Conservation (phyloP, 2,888 invertebrate species). For the Hyalella azteca region DNA sequence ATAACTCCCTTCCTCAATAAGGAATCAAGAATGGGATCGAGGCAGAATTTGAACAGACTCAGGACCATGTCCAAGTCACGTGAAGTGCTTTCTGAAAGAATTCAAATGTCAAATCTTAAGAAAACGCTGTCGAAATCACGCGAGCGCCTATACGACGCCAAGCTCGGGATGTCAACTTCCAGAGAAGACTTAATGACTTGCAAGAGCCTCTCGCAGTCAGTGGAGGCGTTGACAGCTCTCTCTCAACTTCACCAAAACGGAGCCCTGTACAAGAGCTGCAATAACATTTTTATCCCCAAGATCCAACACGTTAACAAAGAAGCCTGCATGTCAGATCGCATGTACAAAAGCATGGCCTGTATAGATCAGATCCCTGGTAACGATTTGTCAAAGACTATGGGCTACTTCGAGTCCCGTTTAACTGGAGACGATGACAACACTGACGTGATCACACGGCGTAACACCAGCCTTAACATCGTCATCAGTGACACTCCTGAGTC, state of each 20-base stretch:
- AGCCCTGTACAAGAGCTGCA: constrained; percentile 54
- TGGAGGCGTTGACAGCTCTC: constrained; percentile 51
- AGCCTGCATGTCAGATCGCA: constrained; percentile 41
- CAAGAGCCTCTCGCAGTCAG: constrained; percentile 55
- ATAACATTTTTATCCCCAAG: constrained; percentile 48
- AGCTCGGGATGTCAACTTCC: constrained; percentile 61
- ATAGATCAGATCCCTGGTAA: constrained; percentile 54
- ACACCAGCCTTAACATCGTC: constrained; percentile 53
- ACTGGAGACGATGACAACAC: constrained; percentile 53
- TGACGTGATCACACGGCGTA: constrained; percentile 51
- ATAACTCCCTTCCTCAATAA: constrained; percentile 40
- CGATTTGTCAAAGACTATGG: constrained; percentile 22
- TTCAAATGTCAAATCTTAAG: constrained; percentile 61
- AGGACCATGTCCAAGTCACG: constrained; percentile 66
- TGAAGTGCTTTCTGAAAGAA: constrained; percentile 66
- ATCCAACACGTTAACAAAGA: constrained; percentile 38
- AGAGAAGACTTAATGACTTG: constrained; percentile 54
- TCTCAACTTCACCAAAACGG: constrained; percentile 48
- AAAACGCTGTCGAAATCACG: constrained; percentile 61
- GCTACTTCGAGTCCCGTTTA: constrained; percentile 51
- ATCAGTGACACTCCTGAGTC: constrained; percentile 29
- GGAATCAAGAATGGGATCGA: constrained; percentile 43
- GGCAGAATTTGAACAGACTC: constrained; percentile 54
- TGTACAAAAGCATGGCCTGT: constrained; percentile 56
- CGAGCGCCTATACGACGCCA: constrained; percentile 61